phyloP scores from a whole-genome alignment of 2,888 invertebrate species.

The Drosophila prostipennis region DNA sequence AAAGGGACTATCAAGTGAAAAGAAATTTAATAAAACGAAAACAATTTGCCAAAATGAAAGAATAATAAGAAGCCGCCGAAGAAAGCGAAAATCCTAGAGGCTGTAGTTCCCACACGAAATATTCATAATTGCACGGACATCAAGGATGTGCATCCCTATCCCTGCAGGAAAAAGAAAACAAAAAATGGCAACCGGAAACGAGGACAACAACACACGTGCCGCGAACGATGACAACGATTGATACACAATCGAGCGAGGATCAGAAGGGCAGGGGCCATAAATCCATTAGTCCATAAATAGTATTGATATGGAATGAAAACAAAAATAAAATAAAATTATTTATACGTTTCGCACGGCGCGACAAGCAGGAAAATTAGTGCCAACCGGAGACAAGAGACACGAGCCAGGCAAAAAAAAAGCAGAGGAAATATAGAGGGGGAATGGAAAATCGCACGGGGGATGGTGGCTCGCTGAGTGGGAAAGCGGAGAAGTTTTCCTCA shows the following conservation, averaged over 20 bases:
- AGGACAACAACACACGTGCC: constrained; percentile 70
- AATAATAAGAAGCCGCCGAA: constrained; percentile 77
- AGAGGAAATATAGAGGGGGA: constrained; percentile 3
- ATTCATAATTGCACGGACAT: constrained; percentile 61
- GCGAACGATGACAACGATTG: constrained; percentile 56
- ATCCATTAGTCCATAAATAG: constrained; percentile 82
- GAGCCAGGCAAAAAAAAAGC: no score
- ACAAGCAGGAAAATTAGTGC: constrained; percentile 79
- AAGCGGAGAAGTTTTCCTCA: constrained; percentile 50
- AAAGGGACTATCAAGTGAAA: constrained; percentile 70
- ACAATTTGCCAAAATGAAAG: constrained; percentile 83
- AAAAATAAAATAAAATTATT: constrained; percentile 74
- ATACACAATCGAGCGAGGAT: constrained; percentile 58
- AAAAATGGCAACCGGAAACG: constrained; percentile 52
- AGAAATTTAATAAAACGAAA: constrained; percentile 84
- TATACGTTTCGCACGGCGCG: constrained; percentile 75
- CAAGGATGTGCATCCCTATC: constrained; percentile 32
- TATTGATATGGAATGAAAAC: constrained; percentile 68
- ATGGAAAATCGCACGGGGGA: constrained; percentile 25
- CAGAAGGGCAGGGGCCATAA: constrained; percentile 63
- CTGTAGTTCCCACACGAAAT: constrained; percentile 49
- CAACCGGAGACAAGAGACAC: constrained; percentile 50
- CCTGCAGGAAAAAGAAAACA: constrained; percentile 21
- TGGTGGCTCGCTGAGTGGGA: constrained; percentile 33
- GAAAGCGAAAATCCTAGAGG: constrained; percentile 10